Base-by-base conservation (phyloP, 2,113 vertebrate species). In the Onychostoma macrolepis region DNA sequence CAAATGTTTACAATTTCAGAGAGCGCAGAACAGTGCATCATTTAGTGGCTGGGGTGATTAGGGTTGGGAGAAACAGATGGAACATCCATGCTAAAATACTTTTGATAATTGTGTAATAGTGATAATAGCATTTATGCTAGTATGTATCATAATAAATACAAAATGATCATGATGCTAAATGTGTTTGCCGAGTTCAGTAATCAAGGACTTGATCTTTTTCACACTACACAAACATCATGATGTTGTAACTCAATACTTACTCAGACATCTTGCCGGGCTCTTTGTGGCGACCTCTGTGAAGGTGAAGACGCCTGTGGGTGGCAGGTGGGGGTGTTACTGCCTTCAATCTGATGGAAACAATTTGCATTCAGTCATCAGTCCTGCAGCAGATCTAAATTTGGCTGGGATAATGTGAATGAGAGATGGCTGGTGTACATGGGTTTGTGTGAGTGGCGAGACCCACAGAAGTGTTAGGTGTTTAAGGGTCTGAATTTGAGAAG, bases 261-360 rank as follows among this genome's bases (percentile, higher is more conserved):
- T 92, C 91, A 58, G 91, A 90, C 91, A 92, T 92, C 84, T 89
- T 88, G 65, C 19, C 2, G 36, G 43, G 56, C 13, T 77, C 67
- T 74, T 65, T 26, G 45, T 86, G 69, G 19, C 1, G 17, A 65
- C 81, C 84, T 67, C 21, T 58, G 38, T 26, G 4, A 85, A 74
- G 69, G 69, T 84, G 30, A 84, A 84, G 69, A 74, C n/a, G 12
- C 30, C 82, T 26, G 69, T 58, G 28, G 21, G 21, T 71, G 21
- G 48, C 17, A 83, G 69, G 67, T 80, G 45, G 24, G 17, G 74
- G 43, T 30, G 5, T 28, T 63, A 65, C 33, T 63, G 26, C 21
- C 21, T 88, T 67, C 28, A 50, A 77, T 43, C 58, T 80, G 50
- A 41, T 81, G 43, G 41, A 58, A 84, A 74, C 48, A 84, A 83